phyloP scores from a whole-genome alignment of 2,113 vertebrate species.

The Madoqua kirkii region DNA sequence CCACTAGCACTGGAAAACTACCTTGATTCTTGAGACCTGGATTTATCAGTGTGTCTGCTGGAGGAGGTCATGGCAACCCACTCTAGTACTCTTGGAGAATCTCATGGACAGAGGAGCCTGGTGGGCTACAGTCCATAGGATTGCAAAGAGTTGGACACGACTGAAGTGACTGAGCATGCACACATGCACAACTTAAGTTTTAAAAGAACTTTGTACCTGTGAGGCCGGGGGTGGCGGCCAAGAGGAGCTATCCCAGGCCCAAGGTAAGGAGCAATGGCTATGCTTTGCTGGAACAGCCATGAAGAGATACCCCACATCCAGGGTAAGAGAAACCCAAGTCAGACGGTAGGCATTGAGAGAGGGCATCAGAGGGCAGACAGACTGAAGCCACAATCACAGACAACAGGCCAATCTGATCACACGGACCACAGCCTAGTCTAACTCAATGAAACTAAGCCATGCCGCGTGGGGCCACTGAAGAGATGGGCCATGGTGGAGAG shows the following conservation, averaged over 20 bases:
- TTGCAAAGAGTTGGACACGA: fast-evolving
- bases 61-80: background rate
- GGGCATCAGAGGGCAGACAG: too few species aligned
- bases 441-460: too few species aligned
- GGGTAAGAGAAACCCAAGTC: too few species aligned
- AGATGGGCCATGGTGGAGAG: too few species aligned
- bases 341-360: too few species aligned
- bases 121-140: background rate
- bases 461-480: fast-evolving
- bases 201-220: background rate
- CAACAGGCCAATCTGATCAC: too few species aligned
- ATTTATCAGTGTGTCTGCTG: background rate
- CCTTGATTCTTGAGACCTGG: background rate
- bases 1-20: background rate
- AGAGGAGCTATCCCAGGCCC: too few species aligned
- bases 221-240: fast-evolving
- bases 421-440: too few species aligned
- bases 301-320: too few species aligned
- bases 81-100: background rate
- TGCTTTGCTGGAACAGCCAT: too few species aligned
- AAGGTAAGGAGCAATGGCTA: too few species aligned
- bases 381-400: too few species aligned
- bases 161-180: background rate
- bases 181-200: background rate
- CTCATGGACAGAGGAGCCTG: background rate